Conservation (phyloP, 1,140 invertebrate genomes). For the Papilio machaon region DNA sequence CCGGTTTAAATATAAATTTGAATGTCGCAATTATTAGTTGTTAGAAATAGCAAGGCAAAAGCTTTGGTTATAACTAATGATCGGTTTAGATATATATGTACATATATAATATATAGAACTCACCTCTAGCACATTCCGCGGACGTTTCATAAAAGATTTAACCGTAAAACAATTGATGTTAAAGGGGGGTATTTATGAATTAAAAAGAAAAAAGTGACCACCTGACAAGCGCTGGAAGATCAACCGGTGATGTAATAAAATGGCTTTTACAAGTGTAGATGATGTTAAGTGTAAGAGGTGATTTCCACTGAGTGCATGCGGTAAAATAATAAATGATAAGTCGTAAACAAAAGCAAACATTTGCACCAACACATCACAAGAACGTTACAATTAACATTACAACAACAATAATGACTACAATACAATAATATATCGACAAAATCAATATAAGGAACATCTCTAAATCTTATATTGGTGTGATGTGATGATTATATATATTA, state of each 20-base stretch:
- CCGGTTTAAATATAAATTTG: slow-evolving; percentile 11
- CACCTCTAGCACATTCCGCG: slow-evolving; percentile 65
- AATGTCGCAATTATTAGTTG: slow-evolving; percentile 31
- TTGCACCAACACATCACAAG: background rate
- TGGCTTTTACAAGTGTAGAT: slow-evolving; percentile 66
- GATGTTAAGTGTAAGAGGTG: slow-evolving; percentile 71
- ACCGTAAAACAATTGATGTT: slow-evolving; percentile 42
- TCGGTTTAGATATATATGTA: slow-evolving; percentile 31
- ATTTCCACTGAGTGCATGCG: slow-evolving; percentile 73
- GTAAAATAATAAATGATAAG: slow-evolving; percentile 56
- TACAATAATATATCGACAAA: slow-evolving; percentile 13
- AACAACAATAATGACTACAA: background rate
- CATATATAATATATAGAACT: slow-evolving; percentile 66
- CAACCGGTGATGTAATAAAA: slow-evolving; percentile 67
- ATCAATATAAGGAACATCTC: background rate
- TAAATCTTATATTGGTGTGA: background rate
- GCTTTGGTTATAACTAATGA: slow-evolving; percentile 47
- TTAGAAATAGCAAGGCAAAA: slow-evolving; percentile 53
- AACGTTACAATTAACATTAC: slow-evolving; percentile 11
- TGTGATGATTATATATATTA: background rate
- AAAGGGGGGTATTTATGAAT: slow-evolving; percentile 49
- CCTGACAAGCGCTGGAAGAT: slow-evolving; percentile 79
- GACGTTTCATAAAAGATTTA: slow-evolving; percentile 48
- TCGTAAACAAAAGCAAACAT: slow-evolving; percentile 65
- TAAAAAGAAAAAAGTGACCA: slow-evolving; percentile 59